phyloP scores from a whole-genome alignment of 2,888 invertebrate genomes.

The Eupithecia exiguata region DNA sequence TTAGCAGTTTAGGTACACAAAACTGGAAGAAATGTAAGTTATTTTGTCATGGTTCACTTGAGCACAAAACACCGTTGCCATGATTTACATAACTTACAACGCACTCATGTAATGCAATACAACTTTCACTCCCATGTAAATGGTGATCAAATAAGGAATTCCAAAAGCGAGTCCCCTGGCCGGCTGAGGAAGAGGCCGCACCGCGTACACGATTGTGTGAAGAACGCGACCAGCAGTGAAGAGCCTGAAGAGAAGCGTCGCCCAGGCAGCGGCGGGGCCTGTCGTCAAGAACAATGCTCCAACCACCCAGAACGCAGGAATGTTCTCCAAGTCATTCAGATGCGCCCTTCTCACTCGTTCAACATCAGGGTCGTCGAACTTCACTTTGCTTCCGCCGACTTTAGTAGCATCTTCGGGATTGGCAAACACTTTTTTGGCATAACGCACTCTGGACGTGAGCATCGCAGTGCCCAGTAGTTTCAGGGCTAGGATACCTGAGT shows the following conservation, averaged over 20 bases:
- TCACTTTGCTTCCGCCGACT: slow-evolving; percentile 53
- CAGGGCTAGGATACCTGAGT: slow-evolving; percentile 31
- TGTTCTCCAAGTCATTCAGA: slow-evolving; percentile 88
- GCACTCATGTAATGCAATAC: slow-evolving; percentile 54
- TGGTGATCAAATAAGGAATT: slow-evolving; percentile 58
- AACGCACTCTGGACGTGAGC: slow-evolving; percentile 26
- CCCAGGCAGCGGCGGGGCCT: slow-evolving; percentile 68
- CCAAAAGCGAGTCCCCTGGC: slow-evolving; percentile 63
- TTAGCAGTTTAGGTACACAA: not conserved
- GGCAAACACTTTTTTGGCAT: slow-evolving; percentile 58
- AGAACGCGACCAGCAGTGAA: slow-evolving; percentile 81
- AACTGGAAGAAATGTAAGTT: not conserved
- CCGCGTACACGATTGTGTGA: slow-evolving; percentile 86
- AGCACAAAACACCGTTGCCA: not conserved
- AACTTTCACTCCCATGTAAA: slow-evolving; percentile 67
- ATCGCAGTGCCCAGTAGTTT: slow-evolving; percentile 33
- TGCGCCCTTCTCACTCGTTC: slow-evolving; percentile 83
- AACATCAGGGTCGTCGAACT: slow-evolving; percentile 67
- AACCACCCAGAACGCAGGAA: slow-evolving; percentile 84
- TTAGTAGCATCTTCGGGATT: slow-evolving; percentile 64
- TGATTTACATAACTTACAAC: slow-evolving; percentile 40
- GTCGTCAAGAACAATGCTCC: slow-evolving; percentile 84
- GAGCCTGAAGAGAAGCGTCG: slow-evolving; percentile 64
- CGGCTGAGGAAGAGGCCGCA: slow-evolving; percentile 85
- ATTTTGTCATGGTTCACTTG: not conserved